phyloP scores from a whole-genome alignment of 2,113 vertebrate genomes.

The Caranx melampygus region DNA sequence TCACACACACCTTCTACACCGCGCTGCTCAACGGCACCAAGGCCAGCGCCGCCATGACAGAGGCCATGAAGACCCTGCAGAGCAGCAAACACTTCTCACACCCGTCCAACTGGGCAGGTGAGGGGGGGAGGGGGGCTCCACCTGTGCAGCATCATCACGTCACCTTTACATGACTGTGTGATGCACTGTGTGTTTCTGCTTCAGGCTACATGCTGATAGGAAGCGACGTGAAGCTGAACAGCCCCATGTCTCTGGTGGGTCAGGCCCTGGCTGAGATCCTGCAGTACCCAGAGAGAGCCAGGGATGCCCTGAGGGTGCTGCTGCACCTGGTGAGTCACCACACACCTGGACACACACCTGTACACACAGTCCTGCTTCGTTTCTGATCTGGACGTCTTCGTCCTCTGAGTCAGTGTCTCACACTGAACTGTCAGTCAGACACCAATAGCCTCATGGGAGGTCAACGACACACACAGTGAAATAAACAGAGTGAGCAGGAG shows the following conservation, averaged over 20 bases:
- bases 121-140: constrained; percentile 32
- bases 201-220: constrained; percentile 95
- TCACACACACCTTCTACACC: constrained; percentile 91
- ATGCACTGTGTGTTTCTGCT: constrained; percentile 9
- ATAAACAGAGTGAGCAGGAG: too few species aligned
- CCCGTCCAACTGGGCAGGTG: constrained; percentile 97
- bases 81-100: constrained; percentile 93
- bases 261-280: constrained; percentile 95
- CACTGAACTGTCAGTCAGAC: too few species aligned
- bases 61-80: constrained; percentile 94
- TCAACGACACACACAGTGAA: too few species aligned
- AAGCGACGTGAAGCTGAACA: constrained; percentile 94
- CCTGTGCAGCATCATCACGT: not conserved
- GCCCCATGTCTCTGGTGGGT: constrained; percentile 91
- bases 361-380: too few species aligned
- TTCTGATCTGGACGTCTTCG: too few species aligned
- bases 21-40: constrained; percentile 92
- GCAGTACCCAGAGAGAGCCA: constrained; percentile 90
- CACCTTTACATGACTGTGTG: not conserved
- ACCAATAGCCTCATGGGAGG: too few species aligned
- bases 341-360: not conserved
- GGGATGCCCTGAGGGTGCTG: constrained; percentile 93
- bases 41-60: constrained; percentile 89
- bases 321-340: constrained; percentile 90
- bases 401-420: too few species aligned